These are phyloP conservation scores for Ichneumoninae sp. DNA, from an alignment of 2,888 invertebrate genomes.

Conservation along the genomic window DNA sequence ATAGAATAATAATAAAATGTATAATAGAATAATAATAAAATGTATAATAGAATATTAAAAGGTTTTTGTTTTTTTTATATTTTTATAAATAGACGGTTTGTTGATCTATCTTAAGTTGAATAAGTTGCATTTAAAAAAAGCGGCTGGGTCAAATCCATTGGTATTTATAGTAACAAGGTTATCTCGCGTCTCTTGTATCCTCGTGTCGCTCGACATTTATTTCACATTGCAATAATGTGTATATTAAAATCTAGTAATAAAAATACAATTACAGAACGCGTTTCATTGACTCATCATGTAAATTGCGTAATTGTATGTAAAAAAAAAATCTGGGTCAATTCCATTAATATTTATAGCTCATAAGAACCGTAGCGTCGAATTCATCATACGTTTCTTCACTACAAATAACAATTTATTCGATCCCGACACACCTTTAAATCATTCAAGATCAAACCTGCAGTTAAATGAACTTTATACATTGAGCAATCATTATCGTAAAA, in stretches of 20 bases:
- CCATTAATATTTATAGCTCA: background rate
- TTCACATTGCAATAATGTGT: background rate
- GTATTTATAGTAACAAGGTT: background rate
- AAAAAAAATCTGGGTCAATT: background rate
- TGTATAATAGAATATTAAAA: too few relatives aligned
- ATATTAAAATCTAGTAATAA: slow-evolving; percentile 1
- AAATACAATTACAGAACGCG: background rate
- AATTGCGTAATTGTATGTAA: background rate
- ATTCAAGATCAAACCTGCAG: background rate
- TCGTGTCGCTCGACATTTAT: background rate
- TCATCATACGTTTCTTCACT: background rate
- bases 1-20: too few relatives aligned
- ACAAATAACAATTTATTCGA: background rate
- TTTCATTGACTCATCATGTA: background rate
- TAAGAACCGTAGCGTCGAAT: background rate
- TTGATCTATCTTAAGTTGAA: slow-evolving; percentile 3
- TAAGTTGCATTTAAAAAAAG: background rate
- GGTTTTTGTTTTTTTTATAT: background rate
- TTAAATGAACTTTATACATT: background rate
- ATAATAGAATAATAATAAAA: too few relatives aligned
- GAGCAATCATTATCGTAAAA: background rate
- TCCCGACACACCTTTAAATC: background rate
- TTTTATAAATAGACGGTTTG: background rate
- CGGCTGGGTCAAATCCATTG: background rate
- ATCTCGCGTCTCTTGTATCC: background rate